These are phyloP conservation scores for Protaetia brevitarsis DNA, from an alignment of 1,140 invertebrate genomes.

Conservation along the genomic window DNA sequence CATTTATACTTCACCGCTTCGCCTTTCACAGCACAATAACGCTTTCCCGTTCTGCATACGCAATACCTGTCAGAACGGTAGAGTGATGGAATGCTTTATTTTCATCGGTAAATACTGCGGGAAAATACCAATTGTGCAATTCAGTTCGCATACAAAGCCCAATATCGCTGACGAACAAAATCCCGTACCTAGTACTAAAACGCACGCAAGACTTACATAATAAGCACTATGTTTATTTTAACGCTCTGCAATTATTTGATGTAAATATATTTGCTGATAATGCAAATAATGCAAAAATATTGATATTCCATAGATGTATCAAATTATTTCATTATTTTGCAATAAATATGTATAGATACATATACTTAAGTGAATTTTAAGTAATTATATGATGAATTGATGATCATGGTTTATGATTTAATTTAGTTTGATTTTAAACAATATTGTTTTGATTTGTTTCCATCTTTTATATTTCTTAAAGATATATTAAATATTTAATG, in stretches of 20 bases:
- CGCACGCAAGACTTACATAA: constrained; percentile 14
- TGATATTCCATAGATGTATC: not conserved
- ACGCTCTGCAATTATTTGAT: not conserved
- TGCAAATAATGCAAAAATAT: not conserved
- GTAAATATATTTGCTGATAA: not conserved
- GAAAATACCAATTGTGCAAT: constrained; percentile 14
- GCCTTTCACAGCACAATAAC: not conserved
- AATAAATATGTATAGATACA: too few species aligned
- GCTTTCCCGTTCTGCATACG: not conserved
- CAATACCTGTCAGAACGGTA: not conserved
- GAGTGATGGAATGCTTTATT: not conserved
- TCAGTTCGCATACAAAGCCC: not conserved
- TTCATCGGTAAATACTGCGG: not conserved
- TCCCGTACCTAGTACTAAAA: not conserved
- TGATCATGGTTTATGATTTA: too few species aligned
- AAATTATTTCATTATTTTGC: too few species aligned
- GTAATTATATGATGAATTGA: too few species aligned
- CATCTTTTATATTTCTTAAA: too few species aligned
- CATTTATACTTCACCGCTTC: not conserved
- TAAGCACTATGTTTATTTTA: not conserved
- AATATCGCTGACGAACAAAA: not conserved
- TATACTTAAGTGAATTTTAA: too few species aligned
- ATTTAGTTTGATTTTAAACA: too few species aligned
- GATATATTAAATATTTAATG: too few species aligned
- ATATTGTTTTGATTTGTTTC: too few species aligned